Base-by-base conservation (phyloP, 2,113 vertebrate species). In the Leucopsar rothschildi region DNA sequence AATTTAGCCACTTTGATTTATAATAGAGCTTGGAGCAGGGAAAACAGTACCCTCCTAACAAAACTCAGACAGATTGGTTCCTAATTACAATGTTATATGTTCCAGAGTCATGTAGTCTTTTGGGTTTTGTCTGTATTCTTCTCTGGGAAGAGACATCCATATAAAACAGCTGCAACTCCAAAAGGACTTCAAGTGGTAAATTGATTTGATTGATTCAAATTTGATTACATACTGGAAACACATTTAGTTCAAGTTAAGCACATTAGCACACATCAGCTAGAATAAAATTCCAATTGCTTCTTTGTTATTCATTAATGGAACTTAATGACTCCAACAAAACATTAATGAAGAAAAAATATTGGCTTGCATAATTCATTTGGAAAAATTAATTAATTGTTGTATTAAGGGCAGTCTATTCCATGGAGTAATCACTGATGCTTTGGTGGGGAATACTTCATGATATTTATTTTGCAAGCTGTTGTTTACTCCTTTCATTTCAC, bases 131-230 rank as follows among this genome's bases (percentile, higher is more conserved):
- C 72, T 68, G 37, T 33, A 60, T 89, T 70, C 85, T 93, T 85
- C 88, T 93, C 88, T 88, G 56, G 94, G 93, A 97, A 83, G 37
- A 94, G 47, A 61, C 66, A 86, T 91, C 90, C 90, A 89, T 90
- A 83, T 29, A 76, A 97, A 97, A 63, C 88, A 95, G 92, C 93
- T 92, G 82, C 81, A 94, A 24, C 53, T 96, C 93, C 92, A 89
- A 96, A 93, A 94, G 92, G 87, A 97, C 44, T 95, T 98, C 95
- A 88, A 94, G 91, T 96, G 63, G 76, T 77, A 91, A 98, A 97
- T 96, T 96, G 95, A 98, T 97, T 97, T 96, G 94, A 98, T 95
- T 97, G 97, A 98, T 98, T 98, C 97, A 98, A 97, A 97, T 98
- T 95, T 97, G 97, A 98, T 97, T 97, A 97, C 88, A 95, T 96